Base-by-base conservation (phyloP, 2,888 invertebrate species). In the Lithophane leautieri region DNA sequence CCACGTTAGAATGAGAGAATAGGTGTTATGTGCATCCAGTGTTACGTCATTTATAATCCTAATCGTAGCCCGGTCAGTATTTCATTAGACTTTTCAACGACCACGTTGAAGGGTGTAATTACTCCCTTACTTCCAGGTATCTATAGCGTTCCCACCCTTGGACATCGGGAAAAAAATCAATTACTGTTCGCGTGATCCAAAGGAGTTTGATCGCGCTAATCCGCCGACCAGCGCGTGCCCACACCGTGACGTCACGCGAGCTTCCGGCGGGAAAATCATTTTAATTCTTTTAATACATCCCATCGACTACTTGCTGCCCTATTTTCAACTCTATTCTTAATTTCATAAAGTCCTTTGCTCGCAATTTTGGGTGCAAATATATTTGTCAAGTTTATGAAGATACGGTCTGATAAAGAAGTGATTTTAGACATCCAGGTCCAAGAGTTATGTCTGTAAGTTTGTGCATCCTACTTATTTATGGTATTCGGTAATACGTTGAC, bases 171-270 rank as follows among this genome's bases (percentile, higher is more conserved):
- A 91, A 91, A 91, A 91, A 88, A 86, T 88, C 84, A 89, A 90
- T 89, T 90, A 89, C 79, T 76, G 87, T 83, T 91, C 87, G 92
- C 92, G 92, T 92, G 92, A 88, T 92, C 84, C 79, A 80, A 84
- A 88, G 89, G 86, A 92, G 92, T 92, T 92, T 91, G 90, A 90
- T 89, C 89, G 90, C 88, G 87, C 89, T 92, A 90, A 92, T 92
- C 92, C 92, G 84, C 85, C 86, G 86, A 83, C 82, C 83, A 88
- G 92, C 92, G 84, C 75, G 91, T 90, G 92, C 92, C 90, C 86
- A 81, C 78, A 88, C 90, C 92, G 91, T 92, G 91, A 91, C 92
- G 89, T 92, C 92, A 92, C 92, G 92, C 92, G 88, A 92, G 90
- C 92, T 92, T 90, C 92, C 92, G 92, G 87, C 91, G 91, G 89